Conservation (phyloP, 2,888 invertebrate genomes). For the Leucoptera coffeella region DNA sequence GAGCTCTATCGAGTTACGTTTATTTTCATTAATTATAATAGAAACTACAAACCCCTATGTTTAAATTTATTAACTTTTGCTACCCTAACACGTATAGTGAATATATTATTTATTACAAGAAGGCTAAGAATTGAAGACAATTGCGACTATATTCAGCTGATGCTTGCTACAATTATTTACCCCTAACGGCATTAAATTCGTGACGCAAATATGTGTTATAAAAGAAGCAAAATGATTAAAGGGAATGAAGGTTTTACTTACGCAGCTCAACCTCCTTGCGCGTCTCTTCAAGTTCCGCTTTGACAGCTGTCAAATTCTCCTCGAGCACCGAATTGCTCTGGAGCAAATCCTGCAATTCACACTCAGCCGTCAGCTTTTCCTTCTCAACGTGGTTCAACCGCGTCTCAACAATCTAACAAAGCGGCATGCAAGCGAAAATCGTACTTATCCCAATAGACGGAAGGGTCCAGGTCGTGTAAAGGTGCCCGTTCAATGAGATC, state of each 20-base stretch:
- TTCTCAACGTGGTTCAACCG: constrained; percentile 57
- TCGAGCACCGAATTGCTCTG: constrained; percentile 64
- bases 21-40: too few species aligned
- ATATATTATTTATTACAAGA: too few species aligned
- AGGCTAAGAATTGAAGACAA: too few species aligned
- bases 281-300: constrained; percentile 33
- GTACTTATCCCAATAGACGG: constrained; percentile 8
- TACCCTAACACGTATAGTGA: too few species aligned
- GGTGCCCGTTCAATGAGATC: too few species aligned
- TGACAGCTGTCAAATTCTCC: constrained; percentile 47
- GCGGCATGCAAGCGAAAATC: constrained; percentile 1
- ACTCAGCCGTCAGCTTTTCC: constrained; percentile 59
- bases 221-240: background rate
- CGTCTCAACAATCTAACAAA: constrained; percentile 53
- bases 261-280: constrained; percentile 26
- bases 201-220: too few species aligned
- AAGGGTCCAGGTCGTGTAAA: constrained; percentile 3
- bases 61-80: too few species aligned
- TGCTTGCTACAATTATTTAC: too few species aligned
- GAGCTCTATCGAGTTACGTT: too few species aligned
- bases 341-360: constrained; percentile 58
- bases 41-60: too few species aligned
- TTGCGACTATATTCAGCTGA: too few species aligned
- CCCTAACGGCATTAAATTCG: too few species aligned
- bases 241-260: constrained; percentile 14